Percentiles rank a stretch among this genome's conserved stretches.
Conservation (phyloP, 2,888 invertebrate species). For the Apomyelois bistriatella region DNA sequence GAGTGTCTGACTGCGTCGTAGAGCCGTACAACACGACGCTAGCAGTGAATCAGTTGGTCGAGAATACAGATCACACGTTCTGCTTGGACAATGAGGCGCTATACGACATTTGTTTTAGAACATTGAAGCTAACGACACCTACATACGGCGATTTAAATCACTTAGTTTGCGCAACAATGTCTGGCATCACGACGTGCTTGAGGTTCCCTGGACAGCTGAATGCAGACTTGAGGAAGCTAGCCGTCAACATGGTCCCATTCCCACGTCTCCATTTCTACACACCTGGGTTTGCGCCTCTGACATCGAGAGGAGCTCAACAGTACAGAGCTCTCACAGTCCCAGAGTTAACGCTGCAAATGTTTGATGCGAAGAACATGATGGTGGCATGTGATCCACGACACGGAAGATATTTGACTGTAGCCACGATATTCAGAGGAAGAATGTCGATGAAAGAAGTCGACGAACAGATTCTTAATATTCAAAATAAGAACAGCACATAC, state of each 20-base stretch:
- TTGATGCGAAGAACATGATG: constrained; percentile 89
- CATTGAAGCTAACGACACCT: constrained; percentile 86
- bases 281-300: constrained; percentile 83
- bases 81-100: constrained; percentile 87
- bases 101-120: constrained; percentile 89
- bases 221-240: constrained; percentile 66
- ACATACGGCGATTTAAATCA: constrained; percentile 91
- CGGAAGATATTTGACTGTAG: constrained; percentile 93
- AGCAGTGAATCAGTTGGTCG: constrained; percentile 90
- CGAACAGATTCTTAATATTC: constrained; percentile 87
- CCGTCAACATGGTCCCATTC: constrained; percentile 82
- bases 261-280: constrained; percentile 81
- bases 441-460: constrained; percentile 97
- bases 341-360: constrained; percentile 85
- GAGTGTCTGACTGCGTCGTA: constrained; percentile 84
- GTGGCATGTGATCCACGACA: constrained; percentile 95
- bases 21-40: constrained; percentile 92
- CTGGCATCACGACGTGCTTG: constrained; percentile 90
- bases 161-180: constrained; percentile 90
- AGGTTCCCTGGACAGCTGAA: constrained; percentile 80
- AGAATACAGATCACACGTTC: constrained; percentile 84
- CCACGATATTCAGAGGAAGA: constrained; percentile 92
- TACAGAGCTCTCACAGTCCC: constrained; percentile 95
- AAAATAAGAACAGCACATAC: constrained; percentile 88
- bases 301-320: constrained; percentile 91